Conservation (phyloP, 2,113 vertebrate species). For the Grantiella picta region DNA sequence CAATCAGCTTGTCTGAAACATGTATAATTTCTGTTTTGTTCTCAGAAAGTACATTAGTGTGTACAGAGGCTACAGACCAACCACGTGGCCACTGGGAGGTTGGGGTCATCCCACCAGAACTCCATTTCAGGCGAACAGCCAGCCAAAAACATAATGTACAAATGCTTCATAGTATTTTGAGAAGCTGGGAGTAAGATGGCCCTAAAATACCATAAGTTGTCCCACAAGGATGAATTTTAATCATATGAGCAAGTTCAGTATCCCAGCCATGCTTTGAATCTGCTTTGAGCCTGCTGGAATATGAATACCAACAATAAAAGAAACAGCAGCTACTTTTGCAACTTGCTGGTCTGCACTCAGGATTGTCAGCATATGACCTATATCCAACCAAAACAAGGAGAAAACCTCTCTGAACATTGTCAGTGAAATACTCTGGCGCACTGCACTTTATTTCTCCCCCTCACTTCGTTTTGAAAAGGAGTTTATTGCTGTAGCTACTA, state of each 20-base stretch:
- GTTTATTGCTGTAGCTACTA: background rate
- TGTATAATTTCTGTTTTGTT: background rate
- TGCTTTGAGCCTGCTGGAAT: background rate
- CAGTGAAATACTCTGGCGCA: background rate
- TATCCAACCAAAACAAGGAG: background rate
- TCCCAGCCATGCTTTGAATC: background rate
- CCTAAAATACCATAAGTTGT: background rate
- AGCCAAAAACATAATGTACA: background rate
- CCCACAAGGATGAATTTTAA: background rate
- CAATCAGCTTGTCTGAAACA: background rate
- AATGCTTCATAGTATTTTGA: background rate
- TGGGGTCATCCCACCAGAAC: background rate
- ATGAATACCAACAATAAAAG: background rate
- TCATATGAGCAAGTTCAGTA: background rate
- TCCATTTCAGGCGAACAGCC: background rate
- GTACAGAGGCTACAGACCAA: background rate
- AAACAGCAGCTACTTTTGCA: background rate
- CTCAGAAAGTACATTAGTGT: background rate
- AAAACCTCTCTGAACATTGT: background rate
- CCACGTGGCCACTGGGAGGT: fast-evolving
- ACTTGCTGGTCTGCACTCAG: background rate
- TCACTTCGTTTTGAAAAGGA: background rate
- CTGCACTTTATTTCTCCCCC: background rate
- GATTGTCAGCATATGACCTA: background rate
- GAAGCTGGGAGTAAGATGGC: background rate